Evolutionary conservation across 2,797 vertebrate genomes (phyloP), one percentile per base, ranked within the genome.

Genomic region (Graptemys geographica): DNA sequence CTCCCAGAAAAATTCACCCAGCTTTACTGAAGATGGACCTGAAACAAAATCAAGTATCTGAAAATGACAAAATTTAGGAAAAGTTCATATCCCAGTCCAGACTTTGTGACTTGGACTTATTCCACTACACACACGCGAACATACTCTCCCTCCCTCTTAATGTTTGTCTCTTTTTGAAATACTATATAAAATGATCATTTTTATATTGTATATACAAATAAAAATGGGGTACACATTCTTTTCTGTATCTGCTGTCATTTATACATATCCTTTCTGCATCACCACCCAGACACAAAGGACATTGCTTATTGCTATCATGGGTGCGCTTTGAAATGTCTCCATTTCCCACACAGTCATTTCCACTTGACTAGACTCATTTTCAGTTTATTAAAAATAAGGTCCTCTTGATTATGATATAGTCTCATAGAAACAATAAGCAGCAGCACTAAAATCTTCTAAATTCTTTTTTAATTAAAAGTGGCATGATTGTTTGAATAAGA

Each of bases 371-470:
- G 57, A 90, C 37, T 86, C 31, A 79, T 6, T 87, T 96, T 94
- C 76, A 92, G 33, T 57, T 86, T 87, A 86, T 87, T 95, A 94
- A 95, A 97, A 92, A 84, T 33, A 93, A 90, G 31, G 11, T 84
- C 25, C 62, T 92, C 79, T 1, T 81, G 9, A 81, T 92, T 52
- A 87, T 79, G 90, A 89, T 91, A 87, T 11, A 92, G 12, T 41
- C 21, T 87, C 21, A 81, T 41, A 80, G 28, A 41, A 94, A 84
- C 65, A 96, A 59, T 91, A 94, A 90, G 19, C 2, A 72, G 76
- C 5, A 86, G 11, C 11, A 52, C 3, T 57, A 7, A 31, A 9
- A 23, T 62, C 88, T 2, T 9, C 31, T 6, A 47, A 86, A 83
- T 56, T 59, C 1, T 89, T 5, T 88, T 4, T 33, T 62, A 88